A percentile compares a stretch with the other conserved stretches of the same genome.
Evolutionary conservation across 1,140 invertebrate genomes (phyloP).

Genomic region (Ceratitis capitata): DNA sequence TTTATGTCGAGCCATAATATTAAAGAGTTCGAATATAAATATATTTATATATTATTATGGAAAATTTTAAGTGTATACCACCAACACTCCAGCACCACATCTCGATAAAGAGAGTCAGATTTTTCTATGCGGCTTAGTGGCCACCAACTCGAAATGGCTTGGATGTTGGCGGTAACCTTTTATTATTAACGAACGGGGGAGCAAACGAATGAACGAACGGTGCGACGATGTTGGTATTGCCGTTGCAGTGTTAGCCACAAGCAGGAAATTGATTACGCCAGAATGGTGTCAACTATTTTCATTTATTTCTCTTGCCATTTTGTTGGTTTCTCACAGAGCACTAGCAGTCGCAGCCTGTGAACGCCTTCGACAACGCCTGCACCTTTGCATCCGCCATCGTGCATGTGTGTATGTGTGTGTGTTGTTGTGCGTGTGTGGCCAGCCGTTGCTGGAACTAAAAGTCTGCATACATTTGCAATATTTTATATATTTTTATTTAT

Average conservation of each 20-base stretch:
- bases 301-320: constrained; percentile 26
- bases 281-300: constrained; percentile 35
- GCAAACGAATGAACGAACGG: too few species aligned
- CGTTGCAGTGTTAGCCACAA: background rate
- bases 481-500: constrained; percentile 16
- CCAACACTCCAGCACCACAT: background rate
- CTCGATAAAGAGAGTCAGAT: background rate
- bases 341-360: background rate
- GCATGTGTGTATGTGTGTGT: background rate
- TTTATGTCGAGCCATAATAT: background rate
- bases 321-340: background rate
- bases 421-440: background rate
- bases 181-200: background rate
- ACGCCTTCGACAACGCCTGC: background rate
- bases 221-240: background rate
- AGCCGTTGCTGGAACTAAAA: background rate
- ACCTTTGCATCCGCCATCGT: too few species aligned
- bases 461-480: background rate
- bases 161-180: background rate
- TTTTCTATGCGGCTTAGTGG: background rate
- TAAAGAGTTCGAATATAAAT: too few species aligned
- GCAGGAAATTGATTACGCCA: constrained; percentile 39
- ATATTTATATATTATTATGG: too few species aligned
- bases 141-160: background rate
- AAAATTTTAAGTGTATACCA: too few species aligned